These are phyloP conservation scores for Habrosyne pyritoides DNA, from an alignment of 2,888 invertebrate species.

Conservation along the genomic window DNA sequence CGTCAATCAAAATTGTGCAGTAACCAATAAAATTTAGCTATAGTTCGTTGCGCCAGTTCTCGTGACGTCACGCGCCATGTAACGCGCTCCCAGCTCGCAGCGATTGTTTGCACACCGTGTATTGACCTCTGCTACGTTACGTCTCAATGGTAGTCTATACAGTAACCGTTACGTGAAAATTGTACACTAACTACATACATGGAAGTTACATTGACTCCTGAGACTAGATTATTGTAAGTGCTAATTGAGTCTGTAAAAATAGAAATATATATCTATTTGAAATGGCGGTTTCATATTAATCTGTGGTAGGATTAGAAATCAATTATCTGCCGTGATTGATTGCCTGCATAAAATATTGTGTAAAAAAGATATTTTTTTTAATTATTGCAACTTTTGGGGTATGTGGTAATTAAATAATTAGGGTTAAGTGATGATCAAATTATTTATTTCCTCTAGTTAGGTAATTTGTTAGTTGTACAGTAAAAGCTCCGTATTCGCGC, in stretches of 20 bases:
- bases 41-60: background rate
- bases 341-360: background rate
- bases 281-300: background rate
- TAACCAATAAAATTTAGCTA: background rate
- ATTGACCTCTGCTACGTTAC: slow-evolving; percentile 25
- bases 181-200: background rate
- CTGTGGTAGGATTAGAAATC: too few species aligned
- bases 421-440: background rate
- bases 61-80: slow-evolving; percentile 16
- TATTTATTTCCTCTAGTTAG: background rate
- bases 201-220: background rate
- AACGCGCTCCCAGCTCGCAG: slow-evolving; percentile 9
- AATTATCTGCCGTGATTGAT: too few species aligned
- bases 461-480: too few species aligned
- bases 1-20: background rate
- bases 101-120: slow-evolving; percentile 24
- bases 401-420: background rate
- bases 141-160: background rate
- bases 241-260: background rate
- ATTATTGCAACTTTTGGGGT: background rate
- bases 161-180: slow-evolving; percentile 34
- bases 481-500: too few species aligned
- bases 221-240: background rate
- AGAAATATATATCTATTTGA: too few species aligned
- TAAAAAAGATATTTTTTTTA: background rate